These are phyloP conservation scores for Parapsyche elsis DNA, from an alignment of 1,140 invertebrate genomes.

Conservation along the genomic window DNA sequence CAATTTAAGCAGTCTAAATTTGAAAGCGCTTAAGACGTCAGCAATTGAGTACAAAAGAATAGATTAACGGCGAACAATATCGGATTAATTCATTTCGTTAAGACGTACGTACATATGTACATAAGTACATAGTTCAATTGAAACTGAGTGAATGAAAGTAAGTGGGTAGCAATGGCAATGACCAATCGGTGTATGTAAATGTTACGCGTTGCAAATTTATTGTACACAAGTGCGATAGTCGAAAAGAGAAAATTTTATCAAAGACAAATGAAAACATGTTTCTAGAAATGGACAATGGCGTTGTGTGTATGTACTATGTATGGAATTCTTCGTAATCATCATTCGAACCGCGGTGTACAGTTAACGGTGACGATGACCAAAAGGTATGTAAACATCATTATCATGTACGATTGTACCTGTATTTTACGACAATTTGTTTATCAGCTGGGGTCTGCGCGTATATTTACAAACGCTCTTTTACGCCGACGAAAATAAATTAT, in stretches of 20 bases:
- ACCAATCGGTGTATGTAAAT: not conserved
- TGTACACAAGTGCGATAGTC: not conserved
- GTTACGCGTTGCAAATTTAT: constrained; percentile 20
- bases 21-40: too few relatives aligned
- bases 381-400: constrained; percentile 29
- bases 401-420: not conserved
- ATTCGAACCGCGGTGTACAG: not conserved
- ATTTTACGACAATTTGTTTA: constrained; percentile 31
- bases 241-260: not conserved
- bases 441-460: not conserved
- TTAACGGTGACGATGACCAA: constrained; percentile 1
- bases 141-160: not conserved
- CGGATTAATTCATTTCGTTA: too few relatives aligned
- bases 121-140: too few relatives aligned
- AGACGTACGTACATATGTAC: too few relatives aligned
- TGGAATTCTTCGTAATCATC: constrained; percentile 12
- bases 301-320: not conserved
- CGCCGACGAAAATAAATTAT: not conserved
- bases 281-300: not conserved
- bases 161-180: constrained; percentile 33
- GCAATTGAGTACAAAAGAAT: too few relatives aligned
- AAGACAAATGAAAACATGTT: not conserved
- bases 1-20: too few relatives aligned
- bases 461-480: not conserved
- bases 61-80: too few relatives aligned